These are phyloP conservation scores for Rosalia funebris DNA, from an alignment of 2,888 invertebrate genomes.

Conservation along the genomic window DNA sequence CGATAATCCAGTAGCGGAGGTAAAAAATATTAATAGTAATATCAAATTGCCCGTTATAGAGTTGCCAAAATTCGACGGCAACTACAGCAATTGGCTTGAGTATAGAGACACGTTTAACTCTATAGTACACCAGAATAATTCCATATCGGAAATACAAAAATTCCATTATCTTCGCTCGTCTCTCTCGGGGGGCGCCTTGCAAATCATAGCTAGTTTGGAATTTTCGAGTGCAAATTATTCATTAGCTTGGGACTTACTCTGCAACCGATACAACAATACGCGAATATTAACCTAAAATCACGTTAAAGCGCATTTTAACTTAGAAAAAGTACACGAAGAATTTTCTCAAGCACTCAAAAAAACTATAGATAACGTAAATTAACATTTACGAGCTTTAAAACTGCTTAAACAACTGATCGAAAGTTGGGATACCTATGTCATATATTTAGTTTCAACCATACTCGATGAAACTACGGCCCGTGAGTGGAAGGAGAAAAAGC, in stretches of 20 bases:
- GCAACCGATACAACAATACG: background rate
- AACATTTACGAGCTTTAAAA: conserved; percentile 25
- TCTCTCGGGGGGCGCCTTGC: background rate
- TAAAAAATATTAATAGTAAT: background rate
- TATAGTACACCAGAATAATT: background rate
- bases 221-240: background rate
- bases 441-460: conserved; percentile 26
- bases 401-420: conserved; percentile 13
- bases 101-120: background rate
- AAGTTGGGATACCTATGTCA: conserved; percentile 31
- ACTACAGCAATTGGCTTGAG: background rate
- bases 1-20: background rate
- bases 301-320: background rate
- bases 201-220: background rate
- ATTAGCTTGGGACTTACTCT: background rate
- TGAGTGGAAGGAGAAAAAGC: conserved; percentile 30
- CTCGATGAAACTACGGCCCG: conserved; percentile 20
- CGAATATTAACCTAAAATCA: background rate
- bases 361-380: conserved; percentile 21
- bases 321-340: conserved; percentile 2
- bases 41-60: background rate
- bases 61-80: background rate
- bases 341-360: conserved; percentile 13
- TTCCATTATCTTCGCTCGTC: background rate
- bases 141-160: background rate